A percentile compares a stretch with the other conserved stretches of the same genome.
Evolutionary conservation across 2,797 vertebrate genomes (phyloP).

Genomic region (Artibeus lituratus): DNA sequence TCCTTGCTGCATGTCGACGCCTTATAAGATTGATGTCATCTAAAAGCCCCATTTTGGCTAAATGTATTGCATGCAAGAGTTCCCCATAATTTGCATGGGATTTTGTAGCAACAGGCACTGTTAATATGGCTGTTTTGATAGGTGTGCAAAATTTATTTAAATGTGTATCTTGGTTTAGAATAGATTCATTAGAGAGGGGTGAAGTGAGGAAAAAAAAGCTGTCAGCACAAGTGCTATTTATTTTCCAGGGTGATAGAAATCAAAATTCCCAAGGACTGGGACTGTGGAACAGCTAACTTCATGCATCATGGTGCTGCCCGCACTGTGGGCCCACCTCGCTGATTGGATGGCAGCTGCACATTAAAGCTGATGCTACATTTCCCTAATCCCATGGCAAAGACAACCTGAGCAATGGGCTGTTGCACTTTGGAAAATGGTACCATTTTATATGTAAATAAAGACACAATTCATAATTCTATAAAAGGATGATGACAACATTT

Average conservation of each 20-base stretch:
- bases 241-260: slow-evolving; percentile 75
- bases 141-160: slow-evolving; percentile 78
- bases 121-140: slow-evolving; percentile 77
- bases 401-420: slow-evolving; percentile 78
- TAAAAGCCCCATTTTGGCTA: slow-evolving; percentile 73
- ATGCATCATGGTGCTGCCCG: slow-evolving; percentile 65
- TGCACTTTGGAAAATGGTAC: slow-evolving; percentile 75
- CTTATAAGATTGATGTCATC: slow-evolving; percentile 69
- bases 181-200: slow-evolving; percentile 76
- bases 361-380: slow-evolving; percentile 81
- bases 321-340: slow-evolving; percentile 65
- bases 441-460: slow-evolving; percentile 81
- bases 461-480: slow-evolving; percentile 75
- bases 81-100: slow-evolving; percentile 74
- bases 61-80: slow-evolving; percentile 68
- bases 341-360: slow-evolving; percentile 70
- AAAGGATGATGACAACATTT: slow-evolving; percentile 76
- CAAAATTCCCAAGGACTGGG: slow-evolving; percentile 69
- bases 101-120: slow-evolving; percentile 72
- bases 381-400: slow-evolving; percentile 80
- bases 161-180: slow-evolving; percentile 74
- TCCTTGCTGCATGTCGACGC: slow-evolving; percentile 63
- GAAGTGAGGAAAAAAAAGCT: slow-evolving; percentile 60
- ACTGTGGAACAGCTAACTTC: slow-evolving; percentile 70
- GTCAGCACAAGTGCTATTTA: slow-evolving; percentile 72